phyloP scores from a whole-genome alignment of 2,888 invertebrate genomes.

The Meiosimyza decipiens region DNA sequence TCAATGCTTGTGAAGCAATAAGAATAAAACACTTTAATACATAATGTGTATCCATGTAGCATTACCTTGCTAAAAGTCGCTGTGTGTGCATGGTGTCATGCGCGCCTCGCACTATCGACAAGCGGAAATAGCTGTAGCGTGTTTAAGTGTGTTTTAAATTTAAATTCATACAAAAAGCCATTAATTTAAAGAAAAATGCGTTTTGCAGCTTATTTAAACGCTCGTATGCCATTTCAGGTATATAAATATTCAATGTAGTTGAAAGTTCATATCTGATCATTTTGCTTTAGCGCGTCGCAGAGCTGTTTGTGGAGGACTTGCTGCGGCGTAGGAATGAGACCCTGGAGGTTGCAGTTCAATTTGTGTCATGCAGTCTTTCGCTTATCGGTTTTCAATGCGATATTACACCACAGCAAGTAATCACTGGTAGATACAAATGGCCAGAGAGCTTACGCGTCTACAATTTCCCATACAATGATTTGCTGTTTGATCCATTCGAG shows the following conservation, averaged over 20 bases:
- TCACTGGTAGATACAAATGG: conserved; percentile 33
- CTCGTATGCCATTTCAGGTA: conserved; percentile 3
- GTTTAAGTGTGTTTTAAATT: not conserved
- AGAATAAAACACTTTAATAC: too few relatives aligned
- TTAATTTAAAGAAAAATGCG: not conserved
- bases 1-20: too few relatives aligned
- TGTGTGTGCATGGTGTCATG: too few relatives aligned
- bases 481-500: conserved; percentile 35
- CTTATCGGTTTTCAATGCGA: conserved; percentile 37
- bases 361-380: conserved; percentile 33
- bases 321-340: not conserved
- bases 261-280: not conserved
- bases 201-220: conserved; percentile 12
- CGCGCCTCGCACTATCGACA: too few relatives aligned
- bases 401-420: conserved; percentile 38
- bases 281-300: conserved; percentile 10
- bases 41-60: too few relatives aligned
- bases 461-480: conserved; percentile 36
- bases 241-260: not conserved
- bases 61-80: too few relatives aligned
- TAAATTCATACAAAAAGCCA: not conserved
- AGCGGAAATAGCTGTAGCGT: too few relatives aligned
- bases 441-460: conserved; percentile 41
- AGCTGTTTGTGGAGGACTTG: not conserved
- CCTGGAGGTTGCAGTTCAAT: conserved; percentile 36